Evolutionary conservation across 2,888 invertebrate species (phyloP).

Genomic region (Dichetophora obliterata): DNA sequence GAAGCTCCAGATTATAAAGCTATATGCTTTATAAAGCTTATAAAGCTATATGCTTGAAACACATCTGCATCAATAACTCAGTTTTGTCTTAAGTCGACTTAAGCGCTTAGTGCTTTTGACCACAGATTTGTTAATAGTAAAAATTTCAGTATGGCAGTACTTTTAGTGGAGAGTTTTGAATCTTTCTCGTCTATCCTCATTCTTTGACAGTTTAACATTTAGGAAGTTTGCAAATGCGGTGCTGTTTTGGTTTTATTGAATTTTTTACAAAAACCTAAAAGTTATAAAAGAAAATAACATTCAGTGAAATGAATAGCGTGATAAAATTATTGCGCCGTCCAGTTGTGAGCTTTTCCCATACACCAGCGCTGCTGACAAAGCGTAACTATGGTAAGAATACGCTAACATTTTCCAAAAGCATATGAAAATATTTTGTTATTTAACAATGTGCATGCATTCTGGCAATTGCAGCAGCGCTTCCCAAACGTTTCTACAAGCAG

Average conservation of each 20-base stretch:
- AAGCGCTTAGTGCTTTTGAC: too few species aligned
- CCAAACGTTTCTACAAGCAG: constrained; percentile 81
- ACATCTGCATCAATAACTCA: too few species aligned
- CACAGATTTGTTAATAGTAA: too few species aligned
- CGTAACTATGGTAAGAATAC: constrained; percentile 54
- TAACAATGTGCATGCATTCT: not conserved
- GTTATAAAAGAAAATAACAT: constrained; percentile 42
- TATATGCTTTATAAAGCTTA: too few species aligned
- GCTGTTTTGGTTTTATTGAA: not conserved
- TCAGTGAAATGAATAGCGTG: constrained; percentile 42
- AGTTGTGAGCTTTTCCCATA: constrained; percentile 29
- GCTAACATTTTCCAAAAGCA: not conserved
- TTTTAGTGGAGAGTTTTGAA: not conserved
- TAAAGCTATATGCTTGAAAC: too few species aligned
- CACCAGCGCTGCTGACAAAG: constrained; percentile 41
- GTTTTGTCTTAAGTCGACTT: too few species aligned
- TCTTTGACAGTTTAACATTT: not conserved
- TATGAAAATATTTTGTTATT: not conserved
- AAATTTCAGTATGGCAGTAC: not conserved
- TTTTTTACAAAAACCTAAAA: constrained; percentile 18
- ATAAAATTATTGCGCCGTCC: constrained; percentile 42
- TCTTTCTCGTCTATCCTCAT: not conserved
- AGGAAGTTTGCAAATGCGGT: not conserved
- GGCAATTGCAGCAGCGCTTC: constrained; percentile 65
- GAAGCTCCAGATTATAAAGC: too few species aligned